These are phyloP conservation scores for Orchesella flavescens DNA, from an alignment of 2,888 invertebrate species.

Conservation along the genomic window DNA sequence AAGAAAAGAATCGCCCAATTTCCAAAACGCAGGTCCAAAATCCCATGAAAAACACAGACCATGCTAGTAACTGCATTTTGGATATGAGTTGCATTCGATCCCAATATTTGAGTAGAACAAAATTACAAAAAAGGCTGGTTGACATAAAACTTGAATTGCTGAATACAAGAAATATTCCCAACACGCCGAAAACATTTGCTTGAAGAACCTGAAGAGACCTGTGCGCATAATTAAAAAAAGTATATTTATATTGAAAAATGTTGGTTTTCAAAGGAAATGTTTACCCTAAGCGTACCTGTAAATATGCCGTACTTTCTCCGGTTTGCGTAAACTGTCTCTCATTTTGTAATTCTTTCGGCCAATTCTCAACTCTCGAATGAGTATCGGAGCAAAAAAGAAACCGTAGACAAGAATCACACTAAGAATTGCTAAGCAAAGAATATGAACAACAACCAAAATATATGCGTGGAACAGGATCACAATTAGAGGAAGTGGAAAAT, in stretches of 20 bases:
- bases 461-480: no score
- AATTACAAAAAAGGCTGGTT: not conserved
- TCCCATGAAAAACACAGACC: not conserved
- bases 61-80: not conserved
- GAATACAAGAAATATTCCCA: conserved; percentile 1
- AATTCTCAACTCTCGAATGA: no score
- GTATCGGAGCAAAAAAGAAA: no score
- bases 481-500: not conserved
- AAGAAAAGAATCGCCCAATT: not conserved
- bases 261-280: not conserved
- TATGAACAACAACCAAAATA: no score
- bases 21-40: conserved; percentile 14
- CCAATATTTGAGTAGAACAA: conserved; percentile 25
- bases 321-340: no score
- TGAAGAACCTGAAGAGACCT: conserved; percentile 24
- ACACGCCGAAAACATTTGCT: not conserved
- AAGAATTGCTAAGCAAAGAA: no score
- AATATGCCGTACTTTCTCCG: no score
- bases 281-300: no score
- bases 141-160: not conserved
- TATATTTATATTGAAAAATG: no score
- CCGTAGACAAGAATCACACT: no score
- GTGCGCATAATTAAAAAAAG: not conserved
- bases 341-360: no score
- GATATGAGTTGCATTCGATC: not conserved